Conservation (phyloP, 1,140 invertebrate genomes). For the Euglossa dilemma region DNA sequence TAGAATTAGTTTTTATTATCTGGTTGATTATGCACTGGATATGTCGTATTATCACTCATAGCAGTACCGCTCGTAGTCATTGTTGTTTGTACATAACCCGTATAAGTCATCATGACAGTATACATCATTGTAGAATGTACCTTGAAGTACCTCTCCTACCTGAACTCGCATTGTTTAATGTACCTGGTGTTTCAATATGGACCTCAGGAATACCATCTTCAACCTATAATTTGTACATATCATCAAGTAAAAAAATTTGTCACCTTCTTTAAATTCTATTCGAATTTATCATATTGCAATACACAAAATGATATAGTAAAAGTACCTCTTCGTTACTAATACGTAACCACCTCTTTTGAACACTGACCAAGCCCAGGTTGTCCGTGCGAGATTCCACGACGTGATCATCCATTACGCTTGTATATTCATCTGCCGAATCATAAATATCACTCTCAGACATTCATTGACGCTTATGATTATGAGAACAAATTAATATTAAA, state of each 20-base stretch:
- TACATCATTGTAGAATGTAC: slow-evolving; percentile 89
- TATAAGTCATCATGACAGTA: slow-evolving; percentile 82
- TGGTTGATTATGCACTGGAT: slow-evolving; percentile 69
- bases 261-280: neutral
- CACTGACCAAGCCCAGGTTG: slow-evolving; percentile 72
- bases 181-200: slow-evolving; percentile 72
- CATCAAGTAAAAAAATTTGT: neutral
- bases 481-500: slow-evolving; percentile 31
- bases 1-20: slow-evolving; percentile 72
- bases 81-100: slow-evolving; percentile 79
- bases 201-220: slow-evolving; percentile 78
- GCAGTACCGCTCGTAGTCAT: slow-evolving; percentile 77
- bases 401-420: slow-evolving; percentile 90
- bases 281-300: neutral
- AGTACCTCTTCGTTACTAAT: slow-evolving; percentile 75
- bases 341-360: slow-evolving; percentile 76
- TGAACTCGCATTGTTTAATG: slow-evolving; percentile 52
- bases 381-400: no score
- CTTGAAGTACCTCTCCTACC: slow-evolving; percentile 68
- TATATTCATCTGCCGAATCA: slow-evolving; percentile 86
- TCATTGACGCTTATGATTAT: slow-evolving; percentile 71
- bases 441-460: slow-evolving; percentile 82
- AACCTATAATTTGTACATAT: neutral
- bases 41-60: slow-evolving; percentile 62
- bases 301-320: neutral